Conservation (phyloP, 2,113 vertebrate genomes). For the Dasyurus viverrinus region DNA sequence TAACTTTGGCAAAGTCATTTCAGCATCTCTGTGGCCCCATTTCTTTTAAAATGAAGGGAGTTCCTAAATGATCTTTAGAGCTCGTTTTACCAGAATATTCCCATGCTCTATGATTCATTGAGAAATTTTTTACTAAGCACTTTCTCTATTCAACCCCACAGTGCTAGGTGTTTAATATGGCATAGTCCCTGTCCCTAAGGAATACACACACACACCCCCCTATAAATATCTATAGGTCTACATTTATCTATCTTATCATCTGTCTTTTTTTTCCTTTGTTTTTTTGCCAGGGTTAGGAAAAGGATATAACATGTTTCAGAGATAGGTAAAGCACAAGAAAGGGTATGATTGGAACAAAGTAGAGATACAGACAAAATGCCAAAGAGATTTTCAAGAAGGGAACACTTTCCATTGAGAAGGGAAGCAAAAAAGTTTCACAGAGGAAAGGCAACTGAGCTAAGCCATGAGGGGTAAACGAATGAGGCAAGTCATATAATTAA, state of each 20-base stretch:
- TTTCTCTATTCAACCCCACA: not conserved
- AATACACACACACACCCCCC: too few species aligned
- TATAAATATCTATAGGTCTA: too few species aligned
- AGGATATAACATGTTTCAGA: not conserved
- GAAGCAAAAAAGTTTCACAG: not conserved
- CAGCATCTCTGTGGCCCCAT: not conserved
- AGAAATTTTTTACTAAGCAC: not conserved
- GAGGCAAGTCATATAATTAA: not conserved
- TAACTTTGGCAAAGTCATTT: not conserved
- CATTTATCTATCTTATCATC: too few species aligned
- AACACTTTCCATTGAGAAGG: not conserved
- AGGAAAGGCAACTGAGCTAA: not conserved
- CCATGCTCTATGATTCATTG: not conserved
- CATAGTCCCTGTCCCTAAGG: not conserved
- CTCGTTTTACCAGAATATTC: not conserved
- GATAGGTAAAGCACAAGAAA: too few species aligned
- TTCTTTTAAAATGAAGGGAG: not conserved
- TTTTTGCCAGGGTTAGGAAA: not conserved
- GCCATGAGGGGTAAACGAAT: not conserved
- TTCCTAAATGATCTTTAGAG: not conserved
- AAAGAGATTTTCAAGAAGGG: not conserved
- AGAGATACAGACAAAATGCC: not conserved
- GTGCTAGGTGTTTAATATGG: not conserved
- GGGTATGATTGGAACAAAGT: not conserved
- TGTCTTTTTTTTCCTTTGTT: not conserved